Conservation (phyloP, 2,888 invertebrate genomes). For the Lomographa bimaculata region DNA sequence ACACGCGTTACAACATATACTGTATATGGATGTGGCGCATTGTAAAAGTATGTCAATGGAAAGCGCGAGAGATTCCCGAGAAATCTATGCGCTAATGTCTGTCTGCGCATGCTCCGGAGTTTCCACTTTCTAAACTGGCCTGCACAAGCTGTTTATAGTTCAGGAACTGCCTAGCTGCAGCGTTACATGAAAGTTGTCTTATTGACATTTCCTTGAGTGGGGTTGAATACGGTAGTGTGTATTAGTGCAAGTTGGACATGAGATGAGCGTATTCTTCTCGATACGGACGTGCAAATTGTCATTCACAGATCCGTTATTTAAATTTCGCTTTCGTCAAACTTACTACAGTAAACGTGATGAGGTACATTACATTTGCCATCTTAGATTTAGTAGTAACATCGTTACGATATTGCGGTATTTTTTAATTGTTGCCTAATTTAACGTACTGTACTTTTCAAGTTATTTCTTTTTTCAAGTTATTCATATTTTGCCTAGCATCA, state of each 20-base stretch:
- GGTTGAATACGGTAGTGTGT: conserved; percentile 8
- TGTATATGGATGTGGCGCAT: conserved; percentile 36
- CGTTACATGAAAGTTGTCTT: conserved; percentile 69
- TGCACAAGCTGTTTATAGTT: conserved; percentile 65
- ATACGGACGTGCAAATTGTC: background rate
- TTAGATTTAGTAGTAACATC: too few species aligned
- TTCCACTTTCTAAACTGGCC: conserved; percentile 81
- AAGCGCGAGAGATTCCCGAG: conserved; percentile 82
- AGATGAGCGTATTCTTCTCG: background rate
- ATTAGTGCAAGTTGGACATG: conserved; percentile 11
- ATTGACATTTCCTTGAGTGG: conserved; percentile 66
- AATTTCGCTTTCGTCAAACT: too few species aligned
- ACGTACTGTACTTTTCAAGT: too few species aligned
- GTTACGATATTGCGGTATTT: too few species aligned
- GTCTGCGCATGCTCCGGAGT: conserved; percentile 58
- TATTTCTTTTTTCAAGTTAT: too few species aligned
- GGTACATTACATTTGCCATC: too few species aligned
- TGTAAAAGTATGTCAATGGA: conserved; percentile 79
- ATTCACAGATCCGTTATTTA: too few species aligned
- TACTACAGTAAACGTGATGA: too few species aligned
- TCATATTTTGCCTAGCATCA: too few species aligned
- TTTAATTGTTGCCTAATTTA: too few species aligned
- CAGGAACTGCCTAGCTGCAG: conserved; percentile 66
- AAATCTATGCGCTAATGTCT: conserved; percentile 74
- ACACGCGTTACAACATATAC: conserved; percentile 25